A percentile compares a stretch with the other conserved stretches of the same genome.
These are phyloP conservation scores for Lynx canadensis DNA, from an alignment of 2,113 vertebrate species.

Conservation along the genomic window DNA sequence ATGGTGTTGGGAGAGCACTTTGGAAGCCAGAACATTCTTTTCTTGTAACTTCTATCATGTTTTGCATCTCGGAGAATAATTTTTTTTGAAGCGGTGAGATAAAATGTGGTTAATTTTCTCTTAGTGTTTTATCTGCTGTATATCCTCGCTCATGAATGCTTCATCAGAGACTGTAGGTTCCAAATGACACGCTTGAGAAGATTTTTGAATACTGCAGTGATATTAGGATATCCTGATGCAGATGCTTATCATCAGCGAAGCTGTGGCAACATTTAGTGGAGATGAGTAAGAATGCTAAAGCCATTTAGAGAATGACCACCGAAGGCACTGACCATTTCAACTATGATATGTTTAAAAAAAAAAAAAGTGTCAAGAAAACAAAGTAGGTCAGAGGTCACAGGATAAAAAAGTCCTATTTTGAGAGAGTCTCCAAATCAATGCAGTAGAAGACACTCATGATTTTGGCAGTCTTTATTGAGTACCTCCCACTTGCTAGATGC, in stretches of 20 bases:
- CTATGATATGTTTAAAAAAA: neutral
- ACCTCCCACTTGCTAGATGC: neutral
- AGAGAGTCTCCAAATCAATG: neutral
- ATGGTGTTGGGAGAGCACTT: neutral
- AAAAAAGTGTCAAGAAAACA: neutral
- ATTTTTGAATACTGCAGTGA: neutral
- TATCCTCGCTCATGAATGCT: neutral
- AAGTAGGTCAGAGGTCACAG: neutral
- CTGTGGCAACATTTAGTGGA: neutral
- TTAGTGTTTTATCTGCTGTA: neutral
- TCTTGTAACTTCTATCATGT: slow-evolving; percentile 22
- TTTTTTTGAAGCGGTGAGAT: slow-evolving; percentile 27
- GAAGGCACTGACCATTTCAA: neutral
- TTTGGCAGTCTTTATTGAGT: neutral
- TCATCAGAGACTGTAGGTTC: neutral
- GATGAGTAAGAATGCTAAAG: neutral
- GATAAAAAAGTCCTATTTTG: neutral
- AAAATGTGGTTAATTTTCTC: slow-evolving; percentile 50
- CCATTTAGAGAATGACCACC: neutral
- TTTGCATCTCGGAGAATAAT: slow-evolving; percentile 16
- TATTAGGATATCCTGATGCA: neutral
- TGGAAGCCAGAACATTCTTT: neutral
- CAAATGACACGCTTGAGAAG: neutral
- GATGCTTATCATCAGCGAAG: neutral
- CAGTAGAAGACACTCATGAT: neutral